Evolutionary conservation across 2,797 vertebrate species (phyloP), one percentile per base, ranked within the genome.

Genomic region (Spheniscus humboldti): DNA sequence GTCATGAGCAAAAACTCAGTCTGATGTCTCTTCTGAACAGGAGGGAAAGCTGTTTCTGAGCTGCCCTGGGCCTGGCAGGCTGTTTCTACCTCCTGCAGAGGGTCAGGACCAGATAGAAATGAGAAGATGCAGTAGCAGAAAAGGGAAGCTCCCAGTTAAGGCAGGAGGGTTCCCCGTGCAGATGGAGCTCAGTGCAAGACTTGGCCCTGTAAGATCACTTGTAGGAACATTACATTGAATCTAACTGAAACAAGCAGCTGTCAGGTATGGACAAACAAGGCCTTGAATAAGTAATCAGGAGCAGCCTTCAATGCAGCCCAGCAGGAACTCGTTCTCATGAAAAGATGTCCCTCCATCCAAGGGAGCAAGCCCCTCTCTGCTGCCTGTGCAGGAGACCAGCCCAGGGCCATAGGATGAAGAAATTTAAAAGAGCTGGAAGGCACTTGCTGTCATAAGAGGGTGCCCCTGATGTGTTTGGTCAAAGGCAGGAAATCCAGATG

Each of bases 351-450:
- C 12, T 89, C 43, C 27, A 11, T 11, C 15, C 31, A 60, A 55
- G 28, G 35, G 13, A 55, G 13, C 16, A 55, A 74, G 13, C 14
- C 37, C 17, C 10, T 66, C 13, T 33, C 28, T 71, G 18, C 57
- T 79, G n/a, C 66, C 11, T 1, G 0, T 0, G 1, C 13, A 53
- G 17, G 47, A 71, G 6, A 77, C 30, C 9, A 57, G 39, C 24
- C 20, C 20, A 33, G n/a, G 41, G 25, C 35, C 35, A 20, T 11
- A 11, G n/a, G 35, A 71, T 35, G 24, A 66, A 35, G 45, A 78
- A 55, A 59, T 31, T 35, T 39, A 72, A 75, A 67, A 9, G 14
- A 52, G 13, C 52, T 45, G 74, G 24, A 80, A 75, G 31, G 19
- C 30, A 25, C 18, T 64, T 72, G 27, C 28, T 63, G 31, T 55